A percentile compares a stretch with the other conserved stretches of the same genome.
Evolutionary conservation across 2,797 vertebrate species (phyloP).

Genomic region (Notolepis coatsorum): DNA sequence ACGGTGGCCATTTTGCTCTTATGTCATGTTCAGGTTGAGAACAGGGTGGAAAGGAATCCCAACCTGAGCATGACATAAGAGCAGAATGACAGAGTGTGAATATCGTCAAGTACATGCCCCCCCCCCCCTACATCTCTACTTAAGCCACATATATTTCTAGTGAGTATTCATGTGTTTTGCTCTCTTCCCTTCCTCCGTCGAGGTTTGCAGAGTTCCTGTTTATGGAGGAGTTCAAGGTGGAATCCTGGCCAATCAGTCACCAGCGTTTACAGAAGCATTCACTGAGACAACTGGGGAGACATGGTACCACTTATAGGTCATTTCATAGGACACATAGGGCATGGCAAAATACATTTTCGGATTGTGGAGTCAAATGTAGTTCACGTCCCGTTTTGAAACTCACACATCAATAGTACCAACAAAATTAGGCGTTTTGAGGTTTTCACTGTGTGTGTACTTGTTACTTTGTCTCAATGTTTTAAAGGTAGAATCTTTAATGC

Average conservation of each 20-base stretch:
- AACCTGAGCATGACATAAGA: slow-evolving; percentile 87
- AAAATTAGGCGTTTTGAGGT: neutral
- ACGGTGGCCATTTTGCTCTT: no score
- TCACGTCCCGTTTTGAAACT: neutral
- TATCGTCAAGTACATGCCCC: no score
- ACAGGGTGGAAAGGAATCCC: no score
- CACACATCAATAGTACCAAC: slow-evolving; percentile 2
- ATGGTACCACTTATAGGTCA: neutral
- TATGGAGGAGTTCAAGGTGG: slow-evolving; percentile 89
- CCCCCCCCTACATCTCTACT: no score
- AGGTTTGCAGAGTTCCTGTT: slow-evolving; percentile 94
- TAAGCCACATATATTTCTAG: no score
- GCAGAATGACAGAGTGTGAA: slow-evolving; percentile 92
- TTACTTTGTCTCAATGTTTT: no score
- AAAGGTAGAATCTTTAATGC: no score
- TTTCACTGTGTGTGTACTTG: slow-evolving; percentile 11
- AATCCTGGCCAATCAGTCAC: no score
- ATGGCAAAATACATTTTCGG: neutral
- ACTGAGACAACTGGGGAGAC: neutral
- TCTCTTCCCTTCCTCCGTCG: neutral
- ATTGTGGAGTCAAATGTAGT: neutral
- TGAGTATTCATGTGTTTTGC: neutral
- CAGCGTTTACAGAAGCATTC: no score
- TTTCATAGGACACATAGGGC: no score
- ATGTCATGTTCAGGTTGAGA: no score